These are phyloP conservation scores for Laticauda colubrina DNA, from an alignment of 2,113 vertebrate genomes.

Conservation along the genomic window DNA sequence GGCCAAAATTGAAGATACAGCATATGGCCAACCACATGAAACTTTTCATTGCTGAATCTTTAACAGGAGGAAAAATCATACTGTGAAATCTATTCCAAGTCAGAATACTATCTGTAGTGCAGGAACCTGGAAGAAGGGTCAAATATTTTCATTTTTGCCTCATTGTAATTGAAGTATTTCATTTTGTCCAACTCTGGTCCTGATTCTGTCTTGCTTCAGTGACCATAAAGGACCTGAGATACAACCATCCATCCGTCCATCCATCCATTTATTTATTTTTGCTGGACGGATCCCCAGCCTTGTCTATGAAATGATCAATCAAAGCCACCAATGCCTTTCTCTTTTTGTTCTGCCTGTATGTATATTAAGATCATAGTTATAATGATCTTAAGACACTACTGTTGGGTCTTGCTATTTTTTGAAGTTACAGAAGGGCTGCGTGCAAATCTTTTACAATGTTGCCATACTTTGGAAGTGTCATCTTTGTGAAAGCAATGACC, in stretches of 20 bases:
- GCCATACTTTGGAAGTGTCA: not conserved
- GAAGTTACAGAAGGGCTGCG: not conserved
- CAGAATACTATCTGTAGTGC: not conserved
- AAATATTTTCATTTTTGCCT: not conserved
- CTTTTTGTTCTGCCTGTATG: not conserved
- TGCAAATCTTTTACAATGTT: not conserved
- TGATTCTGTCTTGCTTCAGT: not conserved
- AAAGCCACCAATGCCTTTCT: not conserved
- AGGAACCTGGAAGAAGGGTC: not conserved
- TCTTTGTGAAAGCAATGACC: not conserved
- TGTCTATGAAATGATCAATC: not conserved
- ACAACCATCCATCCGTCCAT: too few relatives aligned
- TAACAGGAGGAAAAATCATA: not conserved
- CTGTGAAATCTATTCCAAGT: not conserved
- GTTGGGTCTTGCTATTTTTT: not conserved
- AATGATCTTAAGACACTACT: not conserved
- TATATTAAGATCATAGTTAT: not conserved
- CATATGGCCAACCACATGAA: too few relatives aligned
- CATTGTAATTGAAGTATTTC: not conserved
- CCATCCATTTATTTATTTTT: not conserved
- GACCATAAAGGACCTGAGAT: not conserved
- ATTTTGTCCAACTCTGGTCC: not conserved
- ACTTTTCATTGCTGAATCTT: not conserved
- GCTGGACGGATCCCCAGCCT: not conserved
- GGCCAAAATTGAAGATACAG: not conserved